Base-by-base conservation (phyloP, 92 coral and sea anemone species). In the Phymanthus crucifer region DNA sequence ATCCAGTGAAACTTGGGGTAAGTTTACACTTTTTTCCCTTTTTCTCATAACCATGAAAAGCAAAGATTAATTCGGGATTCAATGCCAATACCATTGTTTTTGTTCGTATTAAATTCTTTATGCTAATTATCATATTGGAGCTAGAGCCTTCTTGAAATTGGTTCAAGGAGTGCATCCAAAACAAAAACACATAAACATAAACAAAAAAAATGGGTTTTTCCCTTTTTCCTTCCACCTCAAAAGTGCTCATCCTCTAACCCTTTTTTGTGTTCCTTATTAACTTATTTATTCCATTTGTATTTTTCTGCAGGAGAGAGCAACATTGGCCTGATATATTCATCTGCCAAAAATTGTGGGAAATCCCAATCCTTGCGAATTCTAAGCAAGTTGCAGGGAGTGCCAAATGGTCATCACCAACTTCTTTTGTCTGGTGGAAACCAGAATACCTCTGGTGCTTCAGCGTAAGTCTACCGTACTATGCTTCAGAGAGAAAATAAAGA, bases 371-470 rank as follows among this genome's bases (percentile, higher is more conserved):
- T 80, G 61, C 52, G 77, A 33, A 33, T 86, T 21, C 38, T 86
- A 33, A 52, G 68, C 31, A 86, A 74, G 36, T 37, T 82, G 19
- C 72, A 86, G 70, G 89, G 89, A 18, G 75, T 80, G 7, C 70
- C 77, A 36, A 40, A 23, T 46, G 48, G 86, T 24, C 75, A 86
- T 0, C 89, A 86, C 38, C 89, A 78, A 11, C 77, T 85, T 1
- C 23, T 85, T 4, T 38, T 85, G 11, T 80, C 89, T 64, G 89
- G 89, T 24, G 81, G 80, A 11, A 85, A 85, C 48, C 89, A 85
- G 58, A 73, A 66, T 48, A 85, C 89, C 3, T 75, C 85, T 32
- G 89, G 89, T 45, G 80, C 89, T 24, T 85, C 85, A n/a, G 85
- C 83, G 82, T 85, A 71, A 50, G 83, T 83, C 21, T 61, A n/a